A percentile compares a stretch with the other conserved stretches of the same genome.
Conservation (phyloP, 2,113 vertebrate genomes). For the Alethe diademata region DNA sequence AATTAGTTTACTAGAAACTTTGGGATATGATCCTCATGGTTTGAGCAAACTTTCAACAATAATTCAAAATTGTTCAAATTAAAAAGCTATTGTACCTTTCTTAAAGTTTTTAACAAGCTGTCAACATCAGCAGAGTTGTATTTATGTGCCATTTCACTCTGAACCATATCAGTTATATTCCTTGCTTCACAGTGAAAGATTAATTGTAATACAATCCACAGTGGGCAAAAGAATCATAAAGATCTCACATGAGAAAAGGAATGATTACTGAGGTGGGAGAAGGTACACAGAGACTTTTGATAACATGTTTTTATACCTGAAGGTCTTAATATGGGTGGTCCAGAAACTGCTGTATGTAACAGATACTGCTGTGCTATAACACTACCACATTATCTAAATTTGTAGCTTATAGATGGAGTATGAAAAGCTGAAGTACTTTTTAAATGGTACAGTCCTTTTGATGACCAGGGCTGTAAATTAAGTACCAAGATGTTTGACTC, state of each 20-base stretch:
- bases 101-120: constrained; percentile 26
- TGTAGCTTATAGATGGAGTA: background rate
- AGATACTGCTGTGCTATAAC: background rate
- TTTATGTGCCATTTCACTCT: constrained; percentile 8
- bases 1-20: background rate
- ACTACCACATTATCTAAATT: background rate
- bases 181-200: constrained; percentile 36
- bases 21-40: background rate
- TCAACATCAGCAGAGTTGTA: constrained; percentile 12
- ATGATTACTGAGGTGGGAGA: constrained; percentile 35
- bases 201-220: constrained; percentile 45
- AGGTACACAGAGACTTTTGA: background rate
- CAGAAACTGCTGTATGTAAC: background rate
- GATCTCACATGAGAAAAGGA: constrained; percentile 12
- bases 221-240: constrained; percentile 43
- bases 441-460: background rate
- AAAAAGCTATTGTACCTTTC: background rate
- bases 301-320: background rate
- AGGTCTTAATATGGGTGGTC: background rate
- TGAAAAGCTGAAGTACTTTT: background rate
- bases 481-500: background rate
- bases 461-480: background rate
- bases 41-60: background rate
- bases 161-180: background rate
- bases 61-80: constrained; percentile 13